Evolutionary conservation across 2,797 vertebrate species (phyloP), one percentile per base, ranked within the genome.

Genomic region (Mormyrus proboscirostris): DNA sequence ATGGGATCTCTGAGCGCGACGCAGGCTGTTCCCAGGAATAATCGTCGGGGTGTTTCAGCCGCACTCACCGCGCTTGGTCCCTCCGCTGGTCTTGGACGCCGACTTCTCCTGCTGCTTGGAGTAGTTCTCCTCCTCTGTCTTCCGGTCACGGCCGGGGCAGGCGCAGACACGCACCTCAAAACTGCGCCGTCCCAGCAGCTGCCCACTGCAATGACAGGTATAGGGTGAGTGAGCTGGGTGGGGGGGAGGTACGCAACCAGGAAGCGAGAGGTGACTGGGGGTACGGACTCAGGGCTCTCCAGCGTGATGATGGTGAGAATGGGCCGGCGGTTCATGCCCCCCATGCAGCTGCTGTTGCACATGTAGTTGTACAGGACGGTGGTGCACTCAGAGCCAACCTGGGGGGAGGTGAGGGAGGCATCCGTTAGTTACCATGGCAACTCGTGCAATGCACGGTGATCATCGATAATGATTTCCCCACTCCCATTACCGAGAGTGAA

Each of bases 311-410:
- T 96, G 47, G 95, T 95, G 33, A 96, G 91, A 88, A 96, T 97
- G 47, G 96, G 94, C 0, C 96, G 90, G 4, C 96, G 93, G 88
- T 96, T 96, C 96, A 96, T 97, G 14, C 96, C 96, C 0, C 96
- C 96, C 95, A 96, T 95, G 84, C 95, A 97, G 44, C 95, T 96
- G 44, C 96, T 96, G 89, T 96, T 96, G 87, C 96, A 97, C 96
- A 97, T 96, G 89, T 92, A 96, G 57, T 95, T 96, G 83, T 94
- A 95, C 41, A 96, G 93, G 2, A 96, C 88, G 0, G 95, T 95
- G 53, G 94, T 95, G 19, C 65, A 94, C 9, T 94, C 94, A 0
- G 95, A 93, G 6, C 95, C 96, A 0, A 95, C 91, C 96, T 96
- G 88, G 10, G 87, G 29, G 86, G 3, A 51, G 19, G 65, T 6